These are phyloP conservation scores for Condylura cristata DNA, from an alignment of 2,113 vertebrate species.

Conservation along the genomic window DNA sequence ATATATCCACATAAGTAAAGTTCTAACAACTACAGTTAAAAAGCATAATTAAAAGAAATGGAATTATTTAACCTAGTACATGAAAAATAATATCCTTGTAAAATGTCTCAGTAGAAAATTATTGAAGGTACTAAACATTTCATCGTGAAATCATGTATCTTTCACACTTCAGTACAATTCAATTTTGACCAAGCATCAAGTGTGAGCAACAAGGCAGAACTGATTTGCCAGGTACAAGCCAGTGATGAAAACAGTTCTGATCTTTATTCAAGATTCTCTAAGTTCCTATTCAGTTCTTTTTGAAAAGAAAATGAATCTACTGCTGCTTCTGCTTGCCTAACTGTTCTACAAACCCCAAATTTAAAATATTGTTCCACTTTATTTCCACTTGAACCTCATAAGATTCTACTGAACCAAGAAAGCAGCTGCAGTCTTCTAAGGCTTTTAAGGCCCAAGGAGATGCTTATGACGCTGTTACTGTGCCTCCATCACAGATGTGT, in stretches of 20 bases:
- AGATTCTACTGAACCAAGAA: neutral
- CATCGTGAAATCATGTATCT: neutral
- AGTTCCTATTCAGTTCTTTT: neutral
- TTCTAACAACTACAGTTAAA: neutral
- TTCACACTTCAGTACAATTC: neutral
- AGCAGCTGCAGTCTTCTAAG: neutral
- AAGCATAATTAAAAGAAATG: neutral
- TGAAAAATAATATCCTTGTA: neutral
- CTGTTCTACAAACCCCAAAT: neutral
- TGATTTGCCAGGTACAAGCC: neutral
- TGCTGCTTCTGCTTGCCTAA: neutral
- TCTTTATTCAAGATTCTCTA: neutral
- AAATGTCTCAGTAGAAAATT: neutral
- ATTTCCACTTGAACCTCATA: neutral
- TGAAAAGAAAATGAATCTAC: neutral
- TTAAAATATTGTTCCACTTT: neutral
- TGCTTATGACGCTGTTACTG: no score
- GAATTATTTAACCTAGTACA: neutral
- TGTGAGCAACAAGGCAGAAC: neutral
- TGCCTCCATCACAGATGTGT: no score
- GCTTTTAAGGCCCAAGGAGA: no score
- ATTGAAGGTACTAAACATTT: neutral
- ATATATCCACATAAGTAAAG: neutral
- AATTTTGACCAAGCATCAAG: neutral
- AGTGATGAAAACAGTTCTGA: neutral